A percentile compares a stretch with the other conserved stretches of the same genome.
Conservation (phyloP, 2,797 vertebrate genomes). For the Phalanger gymnotis region DNA sequence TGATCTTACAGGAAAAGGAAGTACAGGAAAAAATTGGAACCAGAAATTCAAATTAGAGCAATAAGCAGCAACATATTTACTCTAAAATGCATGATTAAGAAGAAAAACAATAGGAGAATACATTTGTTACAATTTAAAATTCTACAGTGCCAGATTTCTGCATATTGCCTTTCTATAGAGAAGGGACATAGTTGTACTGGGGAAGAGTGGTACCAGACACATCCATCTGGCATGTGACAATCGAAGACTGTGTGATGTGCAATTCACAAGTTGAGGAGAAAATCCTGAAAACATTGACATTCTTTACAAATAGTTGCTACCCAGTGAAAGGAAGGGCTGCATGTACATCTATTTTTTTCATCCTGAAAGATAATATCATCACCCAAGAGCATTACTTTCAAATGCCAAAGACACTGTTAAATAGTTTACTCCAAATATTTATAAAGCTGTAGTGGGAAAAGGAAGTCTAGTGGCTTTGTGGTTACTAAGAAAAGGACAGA, state of each 20-base stretch:
- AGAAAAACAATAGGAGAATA: background rate
- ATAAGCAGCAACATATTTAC: background rate
- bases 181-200: background rate
- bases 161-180: constrained; percentile 1
- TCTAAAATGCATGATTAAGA: background rate
- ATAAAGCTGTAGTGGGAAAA: background rate
- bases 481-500: background rate
- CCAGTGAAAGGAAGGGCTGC: background rate
- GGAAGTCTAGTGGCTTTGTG: background rate
- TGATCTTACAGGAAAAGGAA: background rate
- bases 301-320: background rate
- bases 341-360: constrained; percentile 27
- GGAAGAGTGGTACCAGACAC: constrained; percentile 33
- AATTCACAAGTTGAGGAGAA: background rate
- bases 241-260: background rate
- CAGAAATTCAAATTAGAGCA: background rate
- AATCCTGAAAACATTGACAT: background rate
- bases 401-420: background rate
- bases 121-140: background rate
- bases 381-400: constrained; percentile 7
- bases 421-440: background rate
- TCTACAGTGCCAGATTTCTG: background rate
- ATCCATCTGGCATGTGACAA: constrained; percentile 22
- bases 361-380: background rate
- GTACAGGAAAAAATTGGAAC: background rate